These are phyloP conservation scores for Rhabdophis nuchalis DNA, from an alignment of 2,797 vertebrate genomes.

Conservation along the genomic window DNA sequence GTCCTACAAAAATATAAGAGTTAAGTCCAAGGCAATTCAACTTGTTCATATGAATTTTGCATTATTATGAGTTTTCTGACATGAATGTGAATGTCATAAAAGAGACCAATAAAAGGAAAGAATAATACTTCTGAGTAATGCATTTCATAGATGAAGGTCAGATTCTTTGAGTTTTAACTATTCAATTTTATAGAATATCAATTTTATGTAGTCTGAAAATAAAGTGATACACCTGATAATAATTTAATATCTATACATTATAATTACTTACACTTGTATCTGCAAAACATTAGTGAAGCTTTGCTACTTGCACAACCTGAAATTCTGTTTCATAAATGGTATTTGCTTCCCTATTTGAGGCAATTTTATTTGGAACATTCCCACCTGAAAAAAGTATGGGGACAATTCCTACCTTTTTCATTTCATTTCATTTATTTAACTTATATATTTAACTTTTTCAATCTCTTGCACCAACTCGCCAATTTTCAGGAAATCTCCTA, in stretches of 20 bases:
- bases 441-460: too few species aligned
- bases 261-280: not conserved
- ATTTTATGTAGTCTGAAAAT: not conserved
- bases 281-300: not conserved
- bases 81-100: not conserved
- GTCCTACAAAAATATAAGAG: conserved; percentile 73
- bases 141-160: not conserved
- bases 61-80: not conserved
- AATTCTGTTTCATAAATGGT: not conserved
- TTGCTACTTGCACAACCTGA: not conserved
- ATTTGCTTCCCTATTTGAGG: not conserved
- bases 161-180: not conserved
- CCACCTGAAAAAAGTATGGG: not conserved
- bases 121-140: not conserved
- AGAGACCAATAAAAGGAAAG: not conserved
- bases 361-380: not conserved
- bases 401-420: not conserved
- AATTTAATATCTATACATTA: not conserved
- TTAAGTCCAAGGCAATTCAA: not conserved
- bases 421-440: too few species aligned
- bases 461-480: not conserved
- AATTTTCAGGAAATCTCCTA: not conserved
- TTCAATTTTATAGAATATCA: not conserved
- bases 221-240: not conserved
- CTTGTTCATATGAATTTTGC: not conserved